Base-by-base conservation (phyloP, 2,888 invertebrate genomes). In the Tipula lateralis region DNA sequence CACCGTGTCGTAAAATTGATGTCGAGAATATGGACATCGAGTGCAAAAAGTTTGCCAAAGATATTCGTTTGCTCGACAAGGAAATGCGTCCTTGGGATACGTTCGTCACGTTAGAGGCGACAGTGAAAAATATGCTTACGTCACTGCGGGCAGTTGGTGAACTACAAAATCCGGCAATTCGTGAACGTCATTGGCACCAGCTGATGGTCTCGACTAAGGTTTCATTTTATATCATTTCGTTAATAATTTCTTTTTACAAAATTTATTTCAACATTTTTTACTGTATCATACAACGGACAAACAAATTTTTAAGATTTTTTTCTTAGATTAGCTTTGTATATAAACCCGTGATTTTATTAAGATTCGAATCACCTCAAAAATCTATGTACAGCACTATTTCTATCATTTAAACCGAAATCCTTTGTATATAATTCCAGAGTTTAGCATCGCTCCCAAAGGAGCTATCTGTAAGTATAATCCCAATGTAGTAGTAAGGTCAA, bases 11-110 rank as follows among this genome's bases (percentile, higher is more conserved):
- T 85, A 96, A 97, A 89, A 97, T 99, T 86, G 98, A 99, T 88
- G 98, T 98, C 66, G 99, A 99, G 91, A 97, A 98, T 88, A 98
- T 99, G 98, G 99, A 99, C 88, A 96, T 98, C 87, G 98, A 99
- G 90, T 98, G 98, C 90, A 99, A 99, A 89, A 97, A 98, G 89
- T 99, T 99, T 90, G 96, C 98, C 1, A 98, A 99, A 91, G 97
- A 97, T 90, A 96, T 97, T 85, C 92, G 96, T 88, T 92, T 96
- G 84, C 90, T 99, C 87, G 98, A 99, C 88, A 99, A 99, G 89
- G 99, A 99, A 91, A 98, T 98, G 96, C 93, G 98, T 87, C 92
- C 91, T 85, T 99, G 98, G 99, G 97, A 98, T 88, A 95, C 97
- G 0, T 99, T 97, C 88, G 92, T 93, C 0, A 95, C 94, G 84